These are phyloP conservation scores for Pimephales promelas DNA, from an alignment of 2,113 vertebrate species.

Conservation along the genomic window DNA sequence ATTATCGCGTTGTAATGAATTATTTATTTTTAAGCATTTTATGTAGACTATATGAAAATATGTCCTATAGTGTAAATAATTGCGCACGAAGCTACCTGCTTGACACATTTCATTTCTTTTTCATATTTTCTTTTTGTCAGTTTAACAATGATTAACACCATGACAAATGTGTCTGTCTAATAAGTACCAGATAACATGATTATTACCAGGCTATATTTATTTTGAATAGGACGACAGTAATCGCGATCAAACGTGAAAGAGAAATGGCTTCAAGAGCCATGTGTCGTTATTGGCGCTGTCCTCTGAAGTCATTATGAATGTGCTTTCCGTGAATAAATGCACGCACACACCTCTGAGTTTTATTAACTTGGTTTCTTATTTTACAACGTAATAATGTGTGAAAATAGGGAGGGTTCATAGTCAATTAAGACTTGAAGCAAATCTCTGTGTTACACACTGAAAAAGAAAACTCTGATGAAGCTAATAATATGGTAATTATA, in stretches of 20 bases:
- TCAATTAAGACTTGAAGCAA: slow-evolving; percentile 55
- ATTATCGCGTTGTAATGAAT: not conserved
- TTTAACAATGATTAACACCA: not conserved
- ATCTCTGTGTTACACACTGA: slow-evolving; percentile 29
- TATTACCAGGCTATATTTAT: not conserved
- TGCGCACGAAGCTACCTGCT: not conserved
- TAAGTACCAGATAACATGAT: not conserved
- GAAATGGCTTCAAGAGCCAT: slow-evolving; percentile 9
- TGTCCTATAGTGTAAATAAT: too few relatives aligned
- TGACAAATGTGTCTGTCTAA: not conserved
- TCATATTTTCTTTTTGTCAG: not conserved
- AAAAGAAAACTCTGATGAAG: not conserved
- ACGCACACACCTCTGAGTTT: slow-evolving; percentile 24
- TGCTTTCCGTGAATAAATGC: slow-evolving; percentile 3
- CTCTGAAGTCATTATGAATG: slow-evolving; percentile 9
- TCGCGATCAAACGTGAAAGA: not conserved
- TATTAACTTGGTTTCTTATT: slow-evolving; percentile 52
- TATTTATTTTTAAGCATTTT: not conserved
- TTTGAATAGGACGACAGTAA: slow-evolving; percentile 2
- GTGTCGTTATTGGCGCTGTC: not conserved
- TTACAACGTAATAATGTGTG: slow-evolving; percentile 63
- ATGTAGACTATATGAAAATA: not conserved
- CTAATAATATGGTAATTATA: not conserved
- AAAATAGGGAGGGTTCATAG: slow-evolving; percentile 45
- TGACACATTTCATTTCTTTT: not conserved